Evolutionary conservation across 1,140 invertebrate species (phyloP).

Genomic region (Mamestra configurata): DNA sequence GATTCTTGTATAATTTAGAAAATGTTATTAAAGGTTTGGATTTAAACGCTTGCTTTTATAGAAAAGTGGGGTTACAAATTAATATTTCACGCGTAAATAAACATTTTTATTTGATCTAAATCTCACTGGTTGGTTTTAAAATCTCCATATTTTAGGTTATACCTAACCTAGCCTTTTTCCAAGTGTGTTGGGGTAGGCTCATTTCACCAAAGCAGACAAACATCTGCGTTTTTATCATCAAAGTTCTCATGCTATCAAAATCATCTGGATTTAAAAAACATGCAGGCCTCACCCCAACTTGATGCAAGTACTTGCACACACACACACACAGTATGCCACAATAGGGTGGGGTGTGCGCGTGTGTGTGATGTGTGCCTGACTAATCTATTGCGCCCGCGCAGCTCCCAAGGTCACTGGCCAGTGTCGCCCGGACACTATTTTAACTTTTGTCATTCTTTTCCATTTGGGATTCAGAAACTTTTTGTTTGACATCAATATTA

Average conservation of each 20-base stretch:
- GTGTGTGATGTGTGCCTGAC: slow-evolving; percentile 66
- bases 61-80: slow-evolving; percentile 16
- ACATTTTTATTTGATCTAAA: not conserved
- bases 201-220: not conserved
- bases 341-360: slow-evolving; percentile 52
- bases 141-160: not conserved
- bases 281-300: slow-evolving; percentile 24
- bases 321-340: slow-evolving; percentile 44
- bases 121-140: not conserved
- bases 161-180: not conserved
- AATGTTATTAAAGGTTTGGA: not conserved
- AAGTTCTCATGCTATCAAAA: slow-evolving; percentile 31
- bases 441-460: slow-evolving; percentile 65
- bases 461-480: slow-evolving; percentile 37
- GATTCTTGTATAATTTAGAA: slow-evolving; percentile 31
- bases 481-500: not conserved
- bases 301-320: slow-evolving; percentile 50
- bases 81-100: slow-evolving; percentile 13
- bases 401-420: slow-evolving; percentile 85
- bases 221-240: slow-evolving; percentile 10
- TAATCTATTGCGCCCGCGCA: slow-evolving; percentile 78
- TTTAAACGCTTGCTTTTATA: slow-evolving; percentile 26
- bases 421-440: slow-evolving; percentile 76
- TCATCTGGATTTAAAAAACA: slow-evolving; percentile 49
- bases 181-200: slow-evolving; percentile 19